Evolutionary conservation across 2,888 invertebrate species (phyloP).

Genomic region (Zygogramma bicolorata): DNA sequence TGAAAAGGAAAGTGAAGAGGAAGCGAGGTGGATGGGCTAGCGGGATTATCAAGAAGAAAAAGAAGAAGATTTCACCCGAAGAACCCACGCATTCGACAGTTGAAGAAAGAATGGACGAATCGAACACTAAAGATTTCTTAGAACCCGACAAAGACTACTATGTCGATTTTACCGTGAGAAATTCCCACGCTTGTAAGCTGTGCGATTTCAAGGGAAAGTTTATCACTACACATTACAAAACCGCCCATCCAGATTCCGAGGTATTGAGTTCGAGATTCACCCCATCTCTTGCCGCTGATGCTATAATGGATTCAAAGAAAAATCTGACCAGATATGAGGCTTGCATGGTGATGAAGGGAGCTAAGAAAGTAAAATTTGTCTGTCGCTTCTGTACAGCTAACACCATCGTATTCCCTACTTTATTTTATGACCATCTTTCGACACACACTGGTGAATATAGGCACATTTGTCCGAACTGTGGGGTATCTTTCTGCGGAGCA

Average conservation of each 20-base stretch:
- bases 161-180: constrained; percentile 40
- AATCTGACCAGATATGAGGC: constrained; percentile 51
- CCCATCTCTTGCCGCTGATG: constrained; percentile 68
- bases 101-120: constrained; percentile 4
- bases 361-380: constrained; percentile 48
- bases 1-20: constrained; percentile 59
- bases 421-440: constrained; percentile 80
- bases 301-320: constrained; percentile 67
- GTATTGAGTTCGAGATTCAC: constrained; percentile 74
- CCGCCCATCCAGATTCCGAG: constrained; percentile 75
- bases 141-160: constrained; percentile 54
- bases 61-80: constrained; percentile 40
- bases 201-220: constrained; percentile 73
- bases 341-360: constrained; percentile 12
- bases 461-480: constrained; percentile 75
- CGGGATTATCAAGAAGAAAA: constrained; percentile 47
- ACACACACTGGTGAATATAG: constrained; percentile 85
- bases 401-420: constrained; percentile 51
- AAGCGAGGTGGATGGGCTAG: constrained; percentile 64
- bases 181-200: constrained; percentile 69
- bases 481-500: constrained; percentile 53
- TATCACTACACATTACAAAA: constrained; percentile 77
- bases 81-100: constrained; percentile 3
- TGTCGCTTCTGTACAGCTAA: constrained; percentile 63
- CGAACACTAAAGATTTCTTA: constrained; percentile 29